Percentiles rank a stretch among this genome's conserved stretches.
These are phyloP conservation scores for Sturnus vulgaris DNA, from an alignment of 2,113 vertebrate genomes.

Conservation along the genomic window DNA sequence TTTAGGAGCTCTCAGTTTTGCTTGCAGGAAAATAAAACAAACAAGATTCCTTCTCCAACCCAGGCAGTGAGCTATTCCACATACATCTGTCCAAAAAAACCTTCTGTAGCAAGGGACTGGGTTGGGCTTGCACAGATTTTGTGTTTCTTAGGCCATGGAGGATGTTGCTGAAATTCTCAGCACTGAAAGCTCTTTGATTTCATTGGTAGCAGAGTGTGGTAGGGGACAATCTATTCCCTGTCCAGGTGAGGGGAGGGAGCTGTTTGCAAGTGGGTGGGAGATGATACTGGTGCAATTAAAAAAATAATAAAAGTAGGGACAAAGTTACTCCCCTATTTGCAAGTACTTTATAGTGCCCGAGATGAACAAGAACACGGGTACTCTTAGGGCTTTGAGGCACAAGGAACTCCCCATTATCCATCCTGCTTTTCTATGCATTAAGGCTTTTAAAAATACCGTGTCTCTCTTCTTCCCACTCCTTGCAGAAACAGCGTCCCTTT, in stretches of 20 bases:
- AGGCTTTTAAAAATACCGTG: conserved; percentile 19
- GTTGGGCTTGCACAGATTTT: neutral
- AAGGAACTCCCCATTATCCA: neutral
- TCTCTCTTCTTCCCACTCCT: neutral
- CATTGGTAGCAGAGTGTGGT: neutral
- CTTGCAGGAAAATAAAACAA: neutral
- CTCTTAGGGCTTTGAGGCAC: neutral
- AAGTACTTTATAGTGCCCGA: neutral
- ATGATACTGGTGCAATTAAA: neutral
- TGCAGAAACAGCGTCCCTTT: neutral
- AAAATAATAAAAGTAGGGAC: neutral
- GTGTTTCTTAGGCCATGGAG: neutral
- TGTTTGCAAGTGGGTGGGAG: neutral
- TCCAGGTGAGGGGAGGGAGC: neutral
- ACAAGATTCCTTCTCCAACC: neutral
- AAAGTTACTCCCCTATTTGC: neutral
- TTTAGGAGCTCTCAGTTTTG: neutral
- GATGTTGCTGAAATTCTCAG: neutral
- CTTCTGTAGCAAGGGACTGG: neutral
- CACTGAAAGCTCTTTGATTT: neutral
- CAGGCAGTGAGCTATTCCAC: neutral
- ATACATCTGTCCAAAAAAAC: neutral
- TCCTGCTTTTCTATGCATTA: neutral
- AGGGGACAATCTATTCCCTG: neutral
- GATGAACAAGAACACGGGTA: neutral